These are phyloP conservation scores for Bombus huntii DNA, from an alignment of 1,140 invertebrate genomes.

Conservation along the genomic window DNA sequence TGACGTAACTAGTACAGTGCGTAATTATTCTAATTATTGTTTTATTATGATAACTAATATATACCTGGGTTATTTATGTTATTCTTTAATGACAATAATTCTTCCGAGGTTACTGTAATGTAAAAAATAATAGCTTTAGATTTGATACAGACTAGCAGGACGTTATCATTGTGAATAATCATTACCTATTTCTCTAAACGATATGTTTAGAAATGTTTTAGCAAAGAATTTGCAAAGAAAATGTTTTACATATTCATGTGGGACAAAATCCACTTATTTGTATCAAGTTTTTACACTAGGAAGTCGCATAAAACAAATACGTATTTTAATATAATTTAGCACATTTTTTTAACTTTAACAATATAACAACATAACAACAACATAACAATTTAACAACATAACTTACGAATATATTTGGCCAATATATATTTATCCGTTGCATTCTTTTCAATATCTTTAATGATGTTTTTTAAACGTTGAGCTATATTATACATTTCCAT, in stretches of 20 bases:
- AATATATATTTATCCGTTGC: constrained; percentile 45
- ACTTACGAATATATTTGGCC: constrained; percentile 66
- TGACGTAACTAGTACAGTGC: background rate
- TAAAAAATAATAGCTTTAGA: background rate
- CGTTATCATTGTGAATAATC: background rate
- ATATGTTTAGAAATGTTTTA: background rate
- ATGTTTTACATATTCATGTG: background rate
- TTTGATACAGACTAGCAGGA: background rate
- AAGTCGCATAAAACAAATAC: background rate
- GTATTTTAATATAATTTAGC: background rate
- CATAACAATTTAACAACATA: background rate
- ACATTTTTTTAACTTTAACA: too few relatives aligned
- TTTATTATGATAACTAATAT: background rate
- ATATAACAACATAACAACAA: too few relatives aligned
- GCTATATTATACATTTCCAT: constrained; percentile 32
- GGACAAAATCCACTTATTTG: background rate
- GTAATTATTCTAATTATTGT: background rate
- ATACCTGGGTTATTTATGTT: background rate
- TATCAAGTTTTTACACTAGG: background rate
- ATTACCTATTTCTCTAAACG: background rate
- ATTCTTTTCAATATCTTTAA: constrained; percentile 43
- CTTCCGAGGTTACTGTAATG: background rate
- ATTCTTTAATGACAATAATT: background rate
- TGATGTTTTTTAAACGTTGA: constrained; percentile 48
- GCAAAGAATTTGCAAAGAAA: background rate